A percentile compares a stretch with the other conserved stretches of the same genome.
Conservation (phyloP, 2,888 invertebrate genomes). For the Hyppa rectilinea region DNA sequence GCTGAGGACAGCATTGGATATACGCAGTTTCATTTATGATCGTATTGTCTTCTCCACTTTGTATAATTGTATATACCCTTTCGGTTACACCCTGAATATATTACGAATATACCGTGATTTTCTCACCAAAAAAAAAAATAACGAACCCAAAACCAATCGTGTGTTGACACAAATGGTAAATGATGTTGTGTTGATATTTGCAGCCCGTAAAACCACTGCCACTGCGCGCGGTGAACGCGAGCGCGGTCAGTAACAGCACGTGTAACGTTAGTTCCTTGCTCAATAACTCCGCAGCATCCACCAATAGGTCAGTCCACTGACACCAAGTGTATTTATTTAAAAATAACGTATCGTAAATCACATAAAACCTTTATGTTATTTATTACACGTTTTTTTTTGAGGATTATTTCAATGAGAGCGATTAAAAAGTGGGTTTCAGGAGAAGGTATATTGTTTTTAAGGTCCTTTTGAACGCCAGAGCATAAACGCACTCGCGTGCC, state of each 20-base stretch:
- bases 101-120: constrained; percentile 3
- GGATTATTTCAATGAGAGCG: constrained; percentile 50
- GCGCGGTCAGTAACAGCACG: constrained; percentile 85
- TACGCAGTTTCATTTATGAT: too few relatives aligned
- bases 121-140: constrained; percentile 11
- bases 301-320: constrained; percentile 87
- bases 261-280: constrained; percentile 91
- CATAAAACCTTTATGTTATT: constrained; percentile 61
- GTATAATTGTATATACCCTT: too few relatives aligned
- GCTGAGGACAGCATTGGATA: too few relatives aligned
- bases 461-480: too few relatives aligned
- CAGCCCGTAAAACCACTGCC: constrained; percentile 97
- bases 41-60: too few relatives aligned
- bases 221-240: constrained; percentile 92
- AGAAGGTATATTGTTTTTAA: too few relatives aligned
- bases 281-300: constrained; percentile 89
- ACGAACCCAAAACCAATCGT: constrained; percentile 77
- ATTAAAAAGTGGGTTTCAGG: too few relatives aligned
- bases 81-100: too few relatives aligned
- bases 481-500: too few relatives aligned
- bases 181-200: constrained; percentile 78
- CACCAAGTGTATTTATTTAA: constrained; percentile 71
- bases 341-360: too few relatives aligned
- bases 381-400: constrained; percentile 46
- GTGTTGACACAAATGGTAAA: constrained; percentile 63